Percentiles rank a stretch among this genome's conserved stretches.
Evolutionary conservation across 2,888 invertebrate genomes (phyloP).

Genomic region (Scaeva pyrastri): DNA sequence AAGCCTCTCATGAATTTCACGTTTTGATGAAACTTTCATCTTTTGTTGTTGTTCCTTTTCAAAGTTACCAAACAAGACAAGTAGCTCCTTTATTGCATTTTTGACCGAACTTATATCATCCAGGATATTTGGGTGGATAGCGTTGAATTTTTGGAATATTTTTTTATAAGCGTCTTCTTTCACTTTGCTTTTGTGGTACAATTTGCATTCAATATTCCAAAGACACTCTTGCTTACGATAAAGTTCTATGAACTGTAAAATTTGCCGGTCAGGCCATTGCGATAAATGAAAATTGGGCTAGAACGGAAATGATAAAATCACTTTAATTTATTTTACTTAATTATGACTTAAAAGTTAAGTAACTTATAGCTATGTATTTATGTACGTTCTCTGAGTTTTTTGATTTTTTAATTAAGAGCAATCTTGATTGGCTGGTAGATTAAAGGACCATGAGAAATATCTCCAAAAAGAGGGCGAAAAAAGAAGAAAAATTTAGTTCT

Average conservation of each 20-base stretch:
- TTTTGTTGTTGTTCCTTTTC: background rate
- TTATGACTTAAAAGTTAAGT: too few species aligned
- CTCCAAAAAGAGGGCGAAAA: too few species aligned
- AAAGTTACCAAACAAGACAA: background rate
- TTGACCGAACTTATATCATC: background rate
- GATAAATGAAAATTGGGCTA: background rate
- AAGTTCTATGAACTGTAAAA: constrained; percentile 43
- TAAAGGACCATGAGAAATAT: too few species aligned
- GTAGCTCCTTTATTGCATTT: background rate
- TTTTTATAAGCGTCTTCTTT: constrained; percentile 29
- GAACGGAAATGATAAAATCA: too few species aligned
- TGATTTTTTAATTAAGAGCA: too few species aligned
- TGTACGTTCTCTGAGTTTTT: too few species aligned
- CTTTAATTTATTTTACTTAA: too few species aligned
- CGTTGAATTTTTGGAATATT: constrained; percentile 4
- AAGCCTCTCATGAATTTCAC: constrained; percentile 19
- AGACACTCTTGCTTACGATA: constrained; percentile 51
- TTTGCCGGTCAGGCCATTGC: constrained; percentile 15
- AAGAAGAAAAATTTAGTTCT: too few species aligned
- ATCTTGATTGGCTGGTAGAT: too few species aligned
- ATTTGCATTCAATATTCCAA: constrained; percentile 35
- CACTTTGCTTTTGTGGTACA: constrained; percentile 9
- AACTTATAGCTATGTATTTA: too few species aligned
- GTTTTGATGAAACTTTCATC: background rate
- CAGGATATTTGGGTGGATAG: background rate